Evolutionary conservation across 2,888 invertebrate genomes (phyloP).

Genomic region (Lampropteryx suffumata): DNA sequence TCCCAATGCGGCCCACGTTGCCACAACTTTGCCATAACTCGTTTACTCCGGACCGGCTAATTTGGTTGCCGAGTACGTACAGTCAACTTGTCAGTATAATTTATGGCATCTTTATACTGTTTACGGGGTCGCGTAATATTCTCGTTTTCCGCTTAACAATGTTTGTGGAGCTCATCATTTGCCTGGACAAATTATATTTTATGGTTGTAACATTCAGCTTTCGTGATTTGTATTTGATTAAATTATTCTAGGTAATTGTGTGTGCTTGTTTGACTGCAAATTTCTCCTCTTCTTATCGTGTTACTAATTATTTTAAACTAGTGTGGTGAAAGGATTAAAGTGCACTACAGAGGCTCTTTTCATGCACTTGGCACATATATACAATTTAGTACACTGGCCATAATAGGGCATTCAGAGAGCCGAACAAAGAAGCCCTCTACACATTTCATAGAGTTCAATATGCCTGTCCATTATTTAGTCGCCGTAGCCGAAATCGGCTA

Average conservation of each 20-base stretch:
- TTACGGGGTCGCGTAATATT: constrained; percentile 37
- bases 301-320: no score
- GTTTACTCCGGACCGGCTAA: constrained; percentile 71
- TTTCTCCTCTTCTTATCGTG: no score
- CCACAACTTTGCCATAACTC: constrained; percentile 69
- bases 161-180: constrained; percentile 34
- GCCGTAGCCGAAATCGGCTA: no score
- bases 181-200: constrained; percentile 31
- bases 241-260: neutral
- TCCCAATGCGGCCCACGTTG: constrained; percentile 52
- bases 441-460: no score
- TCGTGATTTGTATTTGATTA: constrained; percentile 17
- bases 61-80: constrained; percentile 66
- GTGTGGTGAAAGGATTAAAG: no score
- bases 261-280: no score
- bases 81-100: constrained; percentile 65
- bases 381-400: no score
- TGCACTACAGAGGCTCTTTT: no score
- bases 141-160: constrained; percentile 34
- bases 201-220: constrained; percentile 14
- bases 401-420: no score
- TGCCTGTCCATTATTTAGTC: no score
- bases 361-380: no score
- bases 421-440: no score
- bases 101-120: constrained; percentile 55